Evolutionary conservation across 2,113 vertebrate species (phyloP).

Genomic region (Sturnira hondurensis): DNA sequence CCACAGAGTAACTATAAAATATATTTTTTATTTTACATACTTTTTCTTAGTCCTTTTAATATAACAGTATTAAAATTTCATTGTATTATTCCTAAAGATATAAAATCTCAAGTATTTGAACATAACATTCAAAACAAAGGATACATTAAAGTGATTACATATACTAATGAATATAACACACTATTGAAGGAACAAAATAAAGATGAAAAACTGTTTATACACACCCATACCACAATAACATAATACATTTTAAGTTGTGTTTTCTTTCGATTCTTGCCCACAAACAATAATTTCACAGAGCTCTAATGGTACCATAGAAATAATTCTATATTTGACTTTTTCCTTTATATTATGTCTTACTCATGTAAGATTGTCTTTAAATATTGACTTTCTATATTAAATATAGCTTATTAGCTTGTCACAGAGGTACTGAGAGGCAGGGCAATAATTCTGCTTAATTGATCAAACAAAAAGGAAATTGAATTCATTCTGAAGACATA

Average conservation of each 20-base stretch:
- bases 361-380: background rate
- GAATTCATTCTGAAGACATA: background rate
- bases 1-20: background rate
- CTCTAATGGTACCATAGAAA: background rate
- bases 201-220: background rate
- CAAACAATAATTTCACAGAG: background rate
- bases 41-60: background rate
- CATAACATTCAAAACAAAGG: conserved; percentile 3
- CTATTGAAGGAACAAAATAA: background rate
- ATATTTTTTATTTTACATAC: background rate
- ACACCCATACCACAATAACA: background rate
- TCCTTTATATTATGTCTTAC: background rate
- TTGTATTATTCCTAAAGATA: background rate
- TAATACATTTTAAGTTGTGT: background rate
- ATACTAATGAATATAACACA: background rate
- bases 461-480: background rate
- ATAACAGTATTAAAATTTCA: background rate
- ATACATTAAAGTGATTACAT: background rate
- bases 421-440: background rate
- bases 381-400: conserved; percentile 15
- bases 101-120: background rate
- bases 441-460: background rate
- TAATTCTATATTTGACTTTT: background rate
- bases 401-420: background rate
- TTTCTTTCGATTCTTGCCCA: background rate